Percentiles rank a stretch among this genome's conserved stretches.
Evolutionary conservation across 2,113 vertebrate genomes (phyloP).

Genomic region (Haemorhous mexicanus): DNA sequence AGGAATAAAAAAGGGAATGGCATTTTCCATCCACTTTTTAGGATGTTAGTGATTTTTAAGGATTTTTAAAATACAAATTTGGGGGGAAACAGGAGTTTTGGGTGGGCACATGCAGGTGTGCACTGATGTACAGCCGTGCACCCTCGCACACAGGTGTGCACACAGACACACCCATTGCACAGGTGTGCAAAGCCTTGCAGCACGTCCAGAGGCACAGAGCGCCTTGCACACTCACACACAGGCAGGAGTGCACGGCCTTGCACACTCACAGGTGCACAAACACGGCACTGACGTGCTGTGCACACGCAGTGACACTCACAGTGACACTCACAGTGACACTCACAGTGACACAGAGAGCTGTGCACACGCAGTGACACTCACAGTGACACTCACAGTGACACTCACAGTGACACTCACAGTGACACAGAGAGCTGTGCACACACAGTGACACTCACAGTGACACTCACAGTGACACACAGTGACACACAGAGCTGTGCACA

Average conservation of each 20-base stretch:
- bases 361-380: no score
- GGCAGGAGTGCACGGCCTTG: no score
- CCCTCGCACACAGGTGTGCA: background rate
- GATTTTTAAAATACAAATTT: fast-evolving
- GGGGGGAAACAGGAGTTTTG: background rate
- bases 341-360: no score
- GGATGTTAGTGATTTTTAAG: background rate
- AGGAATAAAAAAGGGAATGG: background rate
- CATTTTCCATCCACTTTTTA: background rate
- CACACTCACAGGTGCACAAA: background rate
- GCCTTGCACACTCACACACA: background rate
- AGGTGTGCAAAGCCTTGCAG: background rate
- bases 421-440: no score
- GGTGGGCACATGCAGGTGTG: background rate
- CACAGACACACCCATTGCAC: background rate
- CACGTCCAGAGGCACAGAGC: background rate
- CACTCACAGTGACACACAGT: no score
- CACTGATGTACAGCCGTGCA: no score
- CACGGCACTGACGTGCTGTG: no score
- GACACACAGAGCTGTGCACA: no score
- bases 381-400: no score
- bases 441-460: no score
- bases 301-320: background rate
- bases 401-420: no score
- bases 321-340: no score